Evolutionary conservation across 2,113 vertebrate genomes (phyloP), one percentile per base, ranked within the genome.

Genomic region (cat (Felis catus)): DNA sequence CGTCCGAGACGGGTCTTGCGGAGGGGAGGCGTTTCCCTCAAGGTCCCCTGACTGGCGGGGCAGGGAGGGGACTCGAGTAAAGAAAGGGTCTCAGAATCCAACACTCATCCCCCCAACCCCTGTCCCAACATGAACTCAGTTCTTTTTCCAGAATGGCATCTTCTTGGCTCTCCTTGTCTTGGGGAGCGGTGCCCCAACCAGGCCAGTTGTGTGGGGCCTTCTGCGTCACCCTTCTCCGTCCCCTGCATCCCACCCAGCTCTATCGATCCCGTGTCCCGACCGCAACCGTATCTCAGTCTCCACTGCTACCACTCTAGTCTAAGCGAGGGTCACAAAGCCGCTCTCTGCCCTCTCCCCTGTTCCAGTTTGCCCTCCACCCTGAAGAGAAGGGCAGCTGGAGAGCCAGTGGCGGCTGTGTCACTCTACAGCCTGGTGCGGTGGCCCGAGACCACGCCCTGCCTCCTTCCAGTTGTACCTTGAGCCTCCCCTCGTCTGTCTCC

Each of bases 271-370:
- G 33, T 39, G 55, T 87, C 55, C 68, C 29, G 36, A 58, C 8
- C 4, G 10, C 9, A 2, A 3, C 29, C 33, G 36, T 21, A 0
- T 4, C 55, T 29, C 36, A 1, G 0, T 18, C 31, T 45, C 66
- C 18, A 6, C 66, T 10, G 11, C 1, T 25, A 13, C 27, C 41
- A 7, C 14, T 19, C 39, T 16, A 18, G 31, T 41, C 68, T 68
- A 45, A 55, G 55, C 5, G 0, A 23, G n/a, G 7, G 21, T 55
- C 21, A 19, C 39, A 12, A 51, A 65, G 41, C 25, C 48, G 2
- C 16, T 25, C 48, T 16, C 0, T 18, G 21, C n/a, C 27, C 29
- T 31, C 80, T 31, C 21, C 27, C 7, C 19, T 33, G 1, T 19
- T 39, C 25, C 51, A 2, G 10, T 7, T 58, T 13, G 1, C n/a